Conservation (phyloP, 2,888 invertebrate species). For the Acrobasis consociella region DNA sequence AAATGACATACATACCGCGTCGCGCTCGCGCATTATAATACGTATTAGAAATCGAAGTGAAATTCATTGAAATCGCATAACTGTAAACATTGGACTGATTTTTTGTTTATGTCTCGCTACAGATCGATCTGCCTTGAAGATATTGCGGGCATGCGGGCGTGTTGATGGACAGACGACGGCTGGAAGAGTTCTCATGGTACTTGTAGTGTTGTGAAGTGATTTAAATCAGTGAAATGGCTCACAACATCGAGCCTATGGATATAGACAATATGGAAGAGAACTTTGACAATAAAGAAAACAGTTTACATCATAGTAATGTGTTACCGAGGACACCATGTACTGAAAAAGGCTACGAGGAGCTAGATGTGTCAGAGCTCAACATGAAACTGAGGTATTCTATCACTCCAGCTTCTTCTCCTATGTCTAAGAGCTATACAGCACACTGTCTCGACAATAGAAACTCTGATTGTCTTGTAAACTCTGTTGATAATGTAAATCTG, state of each 20-base stretch:
- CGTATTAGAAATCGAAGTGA: constrained; percentile 75
- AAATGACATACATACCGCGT: constrained; percentile 73
- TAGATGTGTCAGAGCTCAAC: constrained; percentile 72
- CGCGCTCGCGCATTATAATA: constrained; percentile 53
- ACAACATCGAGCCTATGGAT: constrained; percentile 69
- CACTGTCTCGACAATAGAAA: constrained; percentile 52
- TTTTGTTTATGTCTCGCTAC: constrained; percentile 50
- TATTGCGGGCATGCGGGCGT: constrained; percentile 29
- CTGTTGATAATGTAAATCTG: constrained; percentile 53
- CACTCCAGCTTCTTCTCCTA: constrained; percentile 69
- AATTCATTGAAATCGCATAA: constrained; percentile 64
- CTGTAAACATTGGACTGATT: constrained; percentile 72
- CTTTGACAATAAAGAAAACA: constrained; percentile 75
- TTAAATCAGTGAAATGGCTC: constrained; percentile 57
- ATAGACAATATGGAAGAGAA: constrained; percentile 63
- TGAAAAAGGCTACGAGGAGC: constrained; percentile 72
- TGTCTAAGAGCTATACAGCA: constrained; percentile 69
- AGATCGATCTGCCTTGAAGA: constrained; percentile 45
- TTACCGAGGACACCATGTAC: constrained; percentile 55
- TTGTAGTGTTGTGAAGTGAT: constrained; percentile 31
- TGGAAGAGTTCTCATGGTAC: constrained; percentile 20
- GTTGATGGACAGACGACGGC: constrained; percentile 23
- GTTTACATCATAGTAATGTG: constrained; percentile 64
- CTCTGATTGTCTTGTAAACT: constrained; percentile 43
- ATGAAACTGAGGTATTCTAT: constrained; percentile 73